Percentiles rank a stretch among this genome's conserved stretches.
These are phyloP conservation scores for Manis pentadactyla DNA, from an alignment of 2,797 vertebrate genomes.

Conservation along the genomic window DNA sequence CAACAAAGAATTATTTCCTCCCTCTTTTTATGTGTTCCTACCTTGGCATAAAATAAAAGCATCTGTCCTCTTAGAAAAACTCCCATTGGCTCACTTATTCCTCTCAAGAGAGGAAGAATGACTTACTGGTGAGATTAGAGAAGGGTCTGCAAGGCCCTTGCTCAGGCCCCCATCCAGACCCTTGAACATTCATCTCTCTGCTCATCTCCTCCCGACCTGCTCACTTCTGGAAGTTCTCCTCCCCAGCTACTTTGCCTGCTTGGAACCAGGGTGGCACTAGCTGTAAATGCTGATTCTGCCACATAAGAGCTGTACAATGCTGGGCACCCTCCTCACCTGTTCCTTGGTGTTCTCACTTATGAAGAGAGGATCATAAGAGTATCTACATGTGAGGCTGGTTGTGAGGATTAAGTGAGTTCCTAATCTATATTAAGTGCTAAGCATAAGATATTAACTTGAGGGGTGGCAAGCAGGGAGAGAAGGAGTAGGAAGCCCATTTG, in stretches of 20 bases:
- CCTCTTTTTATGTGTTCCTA: not conserved
- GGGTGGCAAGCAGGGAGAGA: not conserved
- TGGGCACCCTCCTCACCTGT: not conserved
- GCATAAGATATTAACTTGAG: not conserved
- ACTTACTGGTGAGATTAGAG: not conserved
- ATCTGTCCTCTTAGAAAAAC: not conserved
- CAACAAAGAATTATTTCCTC: not conserved
- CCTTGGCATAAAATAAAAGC: not conserved
- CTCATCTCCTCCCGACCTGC: not conserved
- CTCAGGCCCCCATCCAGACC: not conserved
- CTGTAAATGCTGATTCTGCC: not conserved
- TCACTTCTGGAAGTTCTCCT: not conserved
- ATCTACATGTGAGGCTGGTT: not conserved
- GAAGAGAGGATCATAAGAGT: not conserved
- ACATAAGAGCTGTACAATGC: rapidly evolving
- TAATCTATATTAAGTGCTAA: not conserved
- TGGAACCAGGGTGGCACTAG: not conserved
- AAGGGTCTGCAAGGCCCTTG: not conserved
- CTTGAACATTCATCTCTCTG: rapidly evolving
- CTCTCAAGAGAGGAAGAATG: not conserved
- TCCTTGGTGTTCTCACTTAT: not conserved
- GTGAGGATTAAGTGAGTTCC: not conserved
- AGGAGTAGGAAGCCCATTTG: not conserved
- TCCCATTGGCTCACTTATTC: not conserved
- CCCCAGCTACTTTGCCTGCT: not conserved